Conservation (phyloP, 2,888 invertebrate species). For the Trichopoda pennipes region DNA sequence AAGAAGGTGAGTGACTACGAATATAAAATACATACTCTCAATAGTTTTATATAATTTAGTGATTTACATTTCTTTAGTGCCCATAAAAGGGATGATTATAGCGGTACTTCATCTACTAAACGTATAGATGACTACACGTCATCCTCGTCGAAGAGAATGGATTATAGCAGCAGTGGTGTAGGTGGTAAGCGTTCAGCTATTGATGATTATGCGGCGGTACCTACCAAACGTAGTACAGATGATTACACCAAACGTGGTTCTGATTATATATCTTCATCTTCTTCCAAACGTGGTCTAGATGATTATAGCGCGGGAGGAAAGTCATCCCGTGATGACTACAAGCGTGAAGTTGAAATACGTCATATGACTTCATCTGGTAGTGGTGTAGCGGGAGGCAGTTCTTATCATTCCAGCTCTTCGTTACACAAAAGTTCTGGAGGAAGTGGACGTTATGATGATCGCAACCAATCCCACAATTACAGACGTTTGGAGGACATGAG, state of each 20-base stretch:
- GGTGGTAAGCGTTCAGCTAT: slow-evolving; percentile 75
- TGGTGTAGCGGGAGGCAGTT: slow-evolving; percentile 71
- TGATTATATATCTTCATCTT: slow-evolving; percentile 74
- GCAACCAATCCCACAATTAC: slow-evolving; percentile 73
- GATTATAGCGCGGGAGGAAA: slow-evolving; percentile 73
- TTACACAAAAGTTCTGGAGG: slow-evolving; percentile 69
- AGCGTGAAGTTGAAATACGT: slow-evolving; percentile 80
- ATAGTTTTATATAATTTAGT: background rate
- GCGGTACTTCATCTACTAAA: slow-evolving; percentile 74
- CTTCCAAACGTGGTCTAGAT: slow-evolving; percentile 75
- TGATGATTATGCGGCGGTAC: slow-evolving; percentile 75
- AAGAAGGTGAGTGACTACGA: slow-evolving; percentile 73
- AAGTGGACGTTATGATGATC: slow-evolving; percentile 76
- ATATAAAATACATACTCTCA: background rate
- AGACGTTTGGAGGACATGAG: slow-evolving; percentile 75
- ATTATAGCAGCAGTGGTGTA: slow-evolving; percentile 69
- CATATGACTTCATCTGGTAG: slow-evolving; percentile 72
- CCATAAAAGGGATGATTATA: slow-evolving; percentile 79
- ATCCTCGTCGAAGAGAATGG: slow-evolving; percentile 75
- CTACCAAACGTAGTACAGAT: slow-evolving; percentile 74
- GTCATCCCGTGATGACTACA: slow-evolving; percentile 74
- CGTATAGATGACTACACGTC: slow-evolving; percentile 77
- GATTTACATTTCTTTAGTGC: slow-evolving; percentile 26
- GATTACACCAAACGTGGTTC: slow-evolving; percentile 71
- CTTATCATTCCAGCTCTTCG: slow-evolving; percentile 70